Conservation (phyloP, 2,888 invertebrate genomes). For the Elegia similella region DNA sequence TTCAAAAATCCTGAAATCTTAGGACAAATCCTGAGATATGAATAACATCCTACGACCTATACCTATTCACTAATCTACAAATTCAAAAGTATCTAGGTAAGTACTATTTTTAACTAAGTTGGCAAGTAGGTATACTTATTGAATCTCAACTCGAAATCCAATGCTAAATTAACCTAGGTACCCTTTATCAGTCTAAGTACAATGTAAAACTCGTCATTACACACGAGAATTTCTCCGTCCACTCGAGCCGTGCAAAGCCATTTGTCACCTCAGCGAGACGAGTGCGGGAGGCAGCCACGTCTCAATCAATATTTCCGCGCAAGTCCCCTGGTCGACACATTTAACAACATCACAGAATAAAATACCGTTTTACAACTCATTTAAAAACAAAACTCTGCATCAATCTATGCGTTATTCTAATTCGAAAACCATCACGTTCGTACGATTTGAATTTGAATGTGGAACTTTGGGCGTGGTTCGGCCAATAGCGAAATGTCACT, state of each 20-base stretch:
- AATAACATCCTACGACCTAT: too few species aligned
- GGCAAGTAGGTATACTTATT: neutral
- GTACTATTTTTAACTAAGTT: too few species aligned
- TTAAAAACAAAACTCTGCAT: constrained; percentile 10
- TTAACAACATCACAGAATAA: constrained; percentile 32
- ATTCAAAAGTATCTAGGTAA: too few species aligned
- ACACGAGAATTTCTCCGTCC: constrained; percentile 19
- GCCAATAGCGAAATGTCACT: constrained; percentile 70
- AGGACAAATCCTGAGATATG: too few species aligned
- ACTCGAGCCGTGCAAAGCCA: constrained; percentile 30
- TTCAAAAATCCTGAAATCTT: too few species aligned
- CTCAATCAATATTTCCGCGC: constrained; percentile 70
- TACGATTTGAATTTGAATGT: constrained; percentile 27
- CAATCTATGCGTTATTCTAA: neutral
- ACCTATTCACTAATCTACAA: too few species aligned
- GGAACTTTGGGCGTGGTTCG: constrained; percentile 56
- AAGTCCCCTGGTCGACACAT: constrained; percentile 47
- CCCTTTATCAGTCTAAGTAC: neutral
- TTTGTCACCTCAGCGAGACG: constrained; percentile 52
- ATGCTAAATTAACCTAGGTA: neutral
- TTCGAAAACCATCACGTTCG: neutral
- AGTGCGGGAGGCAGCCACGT: constrained; percentile 39
- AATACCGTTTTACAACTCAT: constrained; percentile 25
- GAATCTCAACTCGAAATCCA: neutral
- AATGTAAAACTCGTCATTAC: constrained; percentile 15